Conservation (phyloP, 2,888 invertebrate species). For the Metalampra italica region DNA sequence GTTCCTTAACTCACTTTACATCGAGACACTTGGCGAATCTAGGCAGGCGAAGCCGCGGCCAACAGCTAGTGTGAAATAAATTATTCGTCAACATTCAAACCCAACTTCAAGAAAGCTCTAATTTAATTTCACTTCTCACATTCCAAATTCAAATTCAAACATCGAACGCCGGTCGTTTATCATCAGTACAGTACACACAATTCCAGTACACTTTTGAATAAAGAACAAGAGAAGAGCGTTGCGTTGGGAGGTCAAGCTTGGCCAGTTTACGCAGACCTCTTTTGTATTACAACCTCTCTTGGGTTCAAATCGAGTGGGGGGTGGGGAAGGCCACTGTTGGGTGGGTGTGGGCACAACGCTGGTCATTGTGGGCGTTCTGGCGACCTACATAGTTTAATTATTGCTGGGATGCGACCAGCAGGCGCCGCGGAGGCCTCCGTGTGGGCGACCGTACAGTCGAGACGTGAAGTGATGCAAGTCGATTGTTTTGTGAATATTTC, state of each 20-base stretch:
- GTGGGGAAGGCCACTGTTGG: conserved; percentile 36
- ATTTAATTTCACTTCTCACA: no score
- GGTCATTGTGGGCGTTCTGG: conserved; percentile 62
- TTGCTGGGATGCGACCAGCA: conserved; percentile 66
- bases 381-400: conserved; percentile 75
- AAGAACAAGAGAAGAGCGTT: conserved; percentile 55
- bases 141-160: conserved; percentile 21
- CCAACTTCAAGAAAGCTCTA: no score
- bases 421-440: conserved; percentile 59
- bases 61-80: no score
- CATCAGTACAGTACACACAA: conserved; percentile 19
- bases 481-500: no score
- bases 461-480: neutral
- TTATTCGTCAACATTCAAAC: neutral
- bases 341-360: conserved; percentile 40
- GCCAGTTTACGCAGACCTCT: conserved; percentile 24
- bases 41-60: no score
- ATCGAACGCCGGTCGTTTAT: conserved; percentile 21
- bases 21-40: no score
- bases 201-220: conserved; percentile 60
- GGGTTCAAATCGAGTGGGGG: conserved; percentile 29
- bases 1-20: no score
- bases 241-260: neutral
- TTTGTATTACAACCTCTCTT: conserved; percentile 16
- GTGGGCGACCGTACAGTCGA: conserved; percentile 56